Evolutionary conservation across 2,113 vertebrate species (phyloP), one percentile per base, ranked within the genome.

Genomic region (Dicerorhinus sumatrensis): DNA sequence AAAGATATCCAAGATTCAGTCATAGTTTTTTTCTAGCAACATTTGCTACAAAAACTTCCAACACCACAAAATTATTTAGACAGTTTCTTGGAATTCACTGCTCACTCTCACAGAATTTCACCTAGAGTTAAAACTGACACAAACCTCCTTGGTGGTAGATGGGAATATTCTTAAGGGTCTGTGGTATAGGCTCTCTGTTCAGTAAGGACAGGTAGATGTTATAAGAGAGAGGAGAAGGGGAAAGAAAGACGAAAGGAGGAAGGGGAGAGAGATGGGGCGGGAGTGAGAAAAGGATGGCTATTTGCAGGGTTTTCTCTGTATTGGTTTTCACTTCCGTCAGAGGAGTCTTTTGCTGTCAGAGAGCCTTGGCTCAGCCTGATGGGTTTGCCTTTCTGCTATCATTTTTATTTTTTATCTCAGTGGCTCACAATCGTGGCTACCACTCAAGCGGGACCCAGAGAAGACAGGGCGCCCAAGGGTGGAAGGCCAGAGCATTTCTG

Each of bases 21-120:
- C 21, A 4, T n/a, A 58, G 16, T 67, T 73, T 29, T 73, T 29
- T 92, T 33, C 90, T 86, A 48, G 5, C 16, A 83, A 84, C 12
- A 36, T 88, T 75, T 92, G 23, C 76, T 91, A 48, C 33, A 48
- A 76, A 97, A 96, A 60, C 23, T 88, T 88, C 12, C 42, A 86
- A 25, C 12, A 67, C 31, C 48, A 51, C 1, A 3, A 90, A 72
- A 83, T 75, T 79, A 89, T 91, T 80, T 76, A 51, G 76, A 69
- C 51, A 82, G 18, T 67, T 70, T 76, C 82, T 87, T 85, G 60
- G 81, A 62, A 83, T 46, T 69, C 72, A 54, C n/a, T 54, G 8
- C 94, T 89, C 31, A 16, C 2, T n/a, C 73, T 54, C 33, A 89
- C 48, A 46, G 21, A 94, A 76, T 80, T 58, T 75, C 89, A 92